Base-by-base conservation (phyloP, 2,113 vertebrate species). In the Callorhinus ursinus region DNA sequence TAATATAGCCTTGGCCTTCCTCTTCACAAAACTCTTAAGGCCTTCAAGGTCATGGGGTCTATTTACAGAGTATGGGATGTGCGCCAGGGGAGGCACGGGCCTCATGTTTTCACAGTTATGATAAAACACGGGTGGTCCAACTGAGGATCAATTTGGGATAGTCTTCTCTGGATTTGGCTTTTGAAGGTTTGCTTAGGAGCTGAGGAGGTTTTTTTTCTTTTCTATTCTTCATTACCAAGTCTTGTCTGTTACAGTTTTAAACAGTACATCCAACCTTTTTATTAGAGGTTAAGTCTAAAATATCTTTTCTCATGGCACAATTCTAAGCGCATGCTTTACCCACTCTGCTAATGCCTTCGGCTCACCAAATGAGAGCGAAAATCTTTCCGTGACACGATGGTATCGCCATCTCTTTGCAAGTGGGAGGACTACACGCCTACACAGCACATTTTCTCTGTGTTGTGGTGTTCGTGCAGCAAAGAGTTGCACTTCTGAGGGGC, bases 391-490 rank as follows among this genome's bases (percentile, higher is more conserved):
- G 98, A 99, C 98, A 99, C 82, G 94, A 97, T 98, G 98, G 98
- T 98, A 99, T 99, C 99, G 98, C 99, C 99, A 97, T 96, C 97
- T 97, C 97, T 99, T 99, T 99, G 98, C 96, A 98, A 98, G 98
- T 99, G 98, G 98, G 98, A 98, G 98, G 98, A 97, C 96, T 98
- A 53, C 97, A 98, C 97, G 98, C 99, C 99, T 98, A 98, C 99
- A 98, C 98, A 93, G 98, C 98, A 98, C 98, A 98, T 98, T 98
- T 98, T 96, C 95, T 97, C 98, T 99, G 98, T 99, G 98, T 99
- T 99, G 98, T 99, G 99, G 99, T 99, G 96, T 98, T 98, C 71
- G 95, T 97, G 90, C 98, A 97, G 97, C 98, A 97, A 95, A 97
- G 97, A 98, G 98, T 98, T 96, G 98, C 96, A 94, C 98, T 98